Percentiles rank a stretch among this genome's conserved stretches.
These are phyloP conservation scores for Esperia sulphurella DNA, from an alignment of 2,888 invertebrate species.

Conservation along the genomic window DNA sequence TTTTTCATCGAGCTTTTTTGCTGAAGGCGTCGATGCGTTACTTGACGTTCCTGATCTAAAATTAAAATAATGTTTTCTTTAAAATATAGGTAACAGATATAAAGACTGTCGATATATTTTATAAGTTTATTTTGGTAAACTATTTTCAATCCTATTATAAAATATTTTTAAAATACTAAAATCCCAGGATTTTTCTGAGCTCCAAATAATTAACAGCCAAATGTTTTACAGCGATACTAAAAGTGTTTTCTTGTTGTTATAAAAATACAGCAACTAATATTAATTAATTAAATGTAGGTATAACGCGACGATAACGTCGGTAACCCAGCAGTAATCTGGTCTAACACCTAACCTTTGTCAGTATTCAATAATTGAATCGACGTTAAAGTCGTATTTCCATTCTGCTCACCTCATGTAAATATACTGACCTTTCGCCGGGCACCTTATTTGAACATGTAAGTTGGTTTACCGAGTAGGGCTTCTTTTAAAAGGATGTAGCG, in stretches of 20 bases:
- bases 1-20: slow-evolving; percentile 92
- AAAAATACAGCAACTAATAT: too few relatives aligned
- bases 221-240: too few relatives aligned
- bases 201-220: too few relatives aligned
- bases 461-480: slow-evolving; percentile 43
- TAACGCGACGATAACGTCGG: slow-evolving; percentile 36
- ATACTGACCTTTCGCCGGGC: slow-evolving; percentile 39
- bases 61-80: background rate
- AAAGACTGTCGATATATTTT: too few relatives aligned
- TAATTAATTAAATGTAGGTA: too few relatives aligned
- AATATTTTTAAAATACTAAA: too few relatives aligned
- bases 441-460: slow-evolving; percentile 15
- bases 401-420: slow-evolving; percentile 44
- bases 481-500: slow-evolving; percentile 67
- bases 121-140: too few relatives aligned
- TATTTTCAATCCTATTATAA: too few relatives aligned
- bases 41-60: slow-evolving; percentile 81
- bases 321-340: slow-evolving; percentile 55
- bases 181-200: too few relatives aligned
- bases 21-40: slow-evolving; percentile 93
- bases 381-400: slow-evolving; percentile 53
- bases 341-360: slow-evolving; percentile 39
- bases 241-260: too few relatives aligned
- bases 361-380: slow-evolving; percentile 63
- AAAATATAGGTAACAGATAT: too few relatives aligned